Evolutionary conservation across 2,888 invertebrate genomes (phyloP), one percentile per base, ranked within the genome.

Genomic region (Thecophora atra): DNA sequence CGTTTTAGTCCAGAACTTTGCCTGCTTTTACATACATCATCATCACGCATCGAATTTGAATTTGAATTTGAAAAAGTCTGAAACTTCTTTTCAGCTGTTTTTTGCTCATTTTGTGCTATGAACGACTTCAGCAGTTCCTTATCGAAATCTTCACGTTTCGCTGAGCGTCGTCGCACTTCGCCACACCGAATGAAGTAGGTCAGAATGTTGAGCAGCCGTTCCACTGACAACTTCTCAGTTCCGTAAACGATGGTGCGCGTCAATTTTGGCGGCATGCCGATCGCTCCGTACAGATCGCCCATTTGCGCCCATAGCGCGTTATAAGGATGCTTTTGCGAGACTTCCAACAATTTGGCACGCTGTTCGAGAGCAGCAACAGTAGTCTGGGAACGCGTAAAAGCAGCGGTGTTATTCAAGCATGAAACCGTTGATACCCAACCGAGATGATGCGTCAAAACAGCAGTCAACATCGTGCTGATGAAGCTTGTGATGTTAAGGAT

Each of bases 241-340:
- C 93, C 93, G 42, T 92, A 91, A 76, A 97, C 89, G 69, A 97
- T 90, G 5, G 97, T 96, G 75, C 93, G 91, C 0, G 94, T 91
- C 51, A 94, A 88, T 83, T 92, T 91, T 0, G 92, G 89, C 0
- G 95, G 95, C 84, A 89, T 90, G 2, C 94, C 96, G 58, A 94
- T 90, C 68, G 93, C 93, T n/a, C 95, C 97, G 82, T 93, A 94
- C 30, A 97, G 87, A 83, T 97, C 96, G 44, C 92, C 91, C 75
- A 97, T 88, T 81, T 97, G 97, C 0, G 94, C 94, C 96, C 96
- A 96, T 0, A 96, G 86, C 0, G 95, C 95, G 87, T 96, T 97
- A 85, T 95, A 96, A 0, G 95, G 93, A 81, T 91, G 90, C 74
- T 89, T 88, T 77, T 89, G 89, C 4, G 90, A 89, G 73, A 90